These are phyloP conservation scores for Molanna angustata DNA, from an alignment of 2,888 invertebrate genomes.

Conservation along the genomic window DNA sequence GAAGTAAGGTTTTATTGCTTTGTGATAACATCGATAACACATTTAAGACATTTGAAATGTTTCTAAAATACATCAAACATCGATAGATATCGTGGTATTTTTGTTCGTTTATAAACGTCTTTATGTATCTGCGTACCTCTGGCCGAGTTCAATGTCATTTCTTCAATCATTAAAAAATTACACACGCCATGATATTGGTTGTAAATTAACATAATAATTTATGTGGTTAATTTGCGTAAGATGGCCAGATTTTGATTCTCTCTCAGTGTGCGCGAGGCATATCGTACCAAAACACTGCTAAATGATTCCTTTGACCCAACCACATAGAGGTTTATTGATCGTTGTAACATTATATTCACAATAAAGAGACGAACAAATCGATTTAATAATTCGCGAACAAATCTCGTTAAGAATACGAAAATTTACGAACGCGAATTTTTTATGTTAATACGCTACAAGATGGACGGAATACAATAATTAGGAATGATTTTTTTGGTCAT, in stretches of 20 bases:
- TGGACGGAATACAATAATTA: too few relatives aligned
- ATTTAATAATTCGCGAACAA: background rate
- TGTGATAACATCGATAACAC: too few relatives aligned
- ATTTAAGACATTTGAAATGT: too few relatives aligned
- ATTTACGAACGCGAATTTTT: too few relatives aligned
- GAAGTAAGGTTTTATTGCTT: too few relatives aligned
- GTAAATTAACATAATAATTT: background rate
- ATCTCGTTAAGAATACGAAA: too few relatives aligned
- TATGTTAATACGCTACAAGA: too few relatives aligned
- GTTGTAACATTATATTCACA: background rate
- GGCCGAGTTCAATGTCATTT: background rate
- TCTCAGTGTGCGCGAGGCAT: background rate
- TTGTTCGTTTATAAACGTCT: too few relatives aligned
- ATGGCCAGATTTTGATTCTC: background rate
- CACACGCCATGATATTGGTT: background rate
- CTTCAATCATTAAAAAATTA: background rate
- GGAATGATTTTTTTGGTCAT: too few relatives aligned
- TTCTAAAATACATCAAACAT: too few relatives aligned
- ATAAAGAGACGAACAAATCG: background rate
- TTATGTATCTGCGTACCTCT: background rate
- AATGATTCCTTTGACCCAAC: background rate
- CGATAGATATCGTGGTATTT: too few relatives aligned
- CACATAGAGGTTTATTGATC: background rate
- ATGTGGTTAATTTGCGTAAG: background rate
- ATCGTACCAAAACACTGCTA: background rate